Conservation (phyloP, 2,888 invertebrate species). For the Bugula neritina region DNA sequence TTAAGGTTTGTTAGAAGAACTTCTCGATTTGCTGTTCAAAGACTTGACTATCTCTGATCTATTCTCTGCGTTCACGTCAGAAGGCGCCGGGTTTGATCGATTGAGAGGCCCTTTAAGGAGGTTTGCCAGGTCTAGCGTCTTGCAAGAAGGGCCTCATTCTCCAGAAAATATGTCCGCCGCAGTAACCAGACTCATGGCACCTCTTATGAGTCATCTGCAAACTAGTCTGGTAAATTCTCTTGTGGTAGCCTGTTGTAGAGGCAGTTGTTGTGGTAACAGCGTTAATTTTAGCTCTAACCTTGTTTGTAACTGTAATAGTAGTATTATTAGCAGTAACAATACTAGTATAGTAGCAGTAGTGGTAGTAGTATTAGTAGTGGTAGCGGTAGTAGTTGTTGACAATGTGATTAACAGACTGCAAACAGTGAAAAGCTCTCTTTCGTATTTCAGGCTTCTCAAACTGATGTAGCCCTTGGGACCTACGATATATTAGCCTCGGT, state of each 20-base stretch:
- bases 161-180: background rate
- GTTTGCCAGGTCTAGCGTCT: slow-evolving; percentile 18
- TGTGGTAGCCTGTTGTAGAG: background rate
- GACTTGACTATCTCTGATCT: background rate
- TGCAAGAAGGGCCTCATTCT: background rate
- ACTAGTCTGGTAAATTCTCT: background rate
- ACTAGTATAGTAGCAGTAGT: too few relatives aligned
- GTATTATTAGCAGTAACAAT: too few relatives aligned
- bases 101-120: slow-evolving; percentile 1
- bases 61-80: background rate
- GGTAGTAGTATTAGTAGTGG: too few relatives aligned
- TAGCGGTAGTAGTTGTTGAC: background rate
- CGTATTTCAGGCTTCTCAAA: background rate
- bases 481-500: background rate
- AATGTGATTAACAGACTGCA: too few relatives aligned
- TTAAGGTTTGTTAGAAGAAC: background rate
- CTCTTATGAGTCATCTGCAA: background rate
- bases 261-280: too few relatives aligned
- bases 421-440: too few relatives aligned
- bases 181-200: background rate
- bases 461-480: background rate
- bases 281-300: background rate
- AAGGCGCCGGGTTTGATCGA: background rate
- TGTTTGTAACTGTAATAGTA: too few relatives aligned
- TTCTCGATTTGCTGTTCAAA: background rate